phyloP scores from a whole-genome alignment of 2,797 vertebrate genomes.

The Phyllotis vaccarum region DNA sequence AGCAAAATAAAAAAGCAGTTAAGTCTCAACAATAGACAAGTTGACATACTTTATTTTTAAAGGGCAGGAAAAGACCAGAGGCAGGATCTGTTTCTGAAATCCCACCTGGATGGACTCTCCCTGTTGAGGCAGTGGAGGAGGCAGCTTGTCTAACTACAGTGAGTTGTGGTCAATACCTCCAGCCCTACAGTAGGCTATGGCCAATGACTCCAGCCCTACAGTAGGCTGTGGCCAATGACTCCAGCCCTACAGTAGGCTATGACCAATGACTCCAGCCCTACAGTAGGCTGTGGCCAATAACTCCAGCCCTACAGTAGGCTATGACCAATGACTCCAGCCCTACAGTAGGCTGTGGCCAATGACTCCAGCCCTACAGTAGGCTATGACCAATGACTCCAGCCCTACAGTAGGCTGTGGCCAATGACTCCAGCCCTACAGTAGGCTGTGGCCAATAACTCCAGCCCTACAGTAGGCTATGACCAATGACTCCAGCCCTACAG shows the following conservation, averaged over 20 bases:
- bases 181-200: too few species aligned
- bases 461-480: not conserved
- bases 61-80: constrained; percentile 2
- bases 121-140: not conserved
- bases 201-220: too few species aligned
- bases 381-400: fast-evolving
- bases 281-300: fast-evolving
- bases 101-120: not conserved
- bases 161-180: not conserved
- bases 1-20: constrained; percentile 77
- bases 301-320: not conserved
- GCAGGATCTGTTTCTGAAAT: not conserved
- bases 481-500: too few species aligned
- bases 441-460: fast-evolving
- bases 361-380: not conserved
- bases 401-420: fast-evolving
- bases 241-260: too few species aligned
- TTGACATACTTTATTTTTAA: constrained; percentile 72
- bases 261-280: fast-evolving
- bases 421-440: fast-evolving
- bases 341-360: too few species aligned
- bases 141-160: fast-evolving
- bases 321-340: too few species aligned
- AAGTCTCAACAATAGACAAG: constrained; percentile 73
- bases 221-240: not conserved